Conservation (phyloP, 2,888 invertebrate species). For the Eupithecia exiguata region DNA sequence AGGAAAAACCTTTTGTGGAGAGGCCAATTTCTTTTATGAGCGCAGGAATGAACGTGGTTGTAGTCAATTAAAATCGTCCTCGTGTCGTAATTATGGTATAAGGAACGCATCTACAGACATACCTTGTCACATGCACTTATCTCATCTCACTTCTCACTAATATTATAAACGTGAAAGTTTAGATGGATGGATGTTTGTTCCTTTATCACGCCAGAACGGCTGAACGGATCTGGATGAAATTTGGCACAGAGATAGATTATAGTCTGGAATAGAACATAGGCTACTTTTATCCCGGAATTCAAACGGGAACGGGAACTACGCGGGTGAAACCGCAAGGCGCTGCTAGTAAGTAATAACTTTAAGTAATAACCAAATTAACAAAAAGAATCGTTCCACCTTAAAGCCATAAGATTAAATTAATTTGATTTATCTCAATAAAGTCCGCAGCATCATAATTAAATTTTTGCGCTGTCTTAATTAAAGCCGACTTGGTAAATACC, state of each 20-base stretch:
- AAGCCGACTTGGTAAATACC: slow-evolving; percentile 1
- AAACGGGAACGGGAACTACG: too few species aligned
- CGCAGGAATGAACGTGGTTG: not conserved
- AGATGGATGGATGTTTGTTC: too few species aligned
- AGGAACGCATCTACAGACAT: not conserved
- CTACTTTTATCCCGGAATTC: too few species aligned
- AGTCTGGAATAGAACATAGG: too few species aligned
- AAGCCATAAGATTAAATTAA: not conserved
- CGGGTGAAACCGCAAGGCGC: too few species aligned
- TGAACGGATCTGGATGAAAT: too few species aligned
- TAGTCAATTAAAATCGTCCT: not conserved
- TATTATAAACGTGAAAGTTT: too few species aligned
- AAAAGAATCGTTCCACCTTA: not conserved
- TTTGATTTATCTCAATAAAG: not conserved
- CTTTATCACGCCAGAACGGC: too few species aligned
- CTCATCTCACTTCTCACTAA: too few species aligned
- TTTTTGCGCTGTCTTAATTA: slow-evolving; percentile 18
- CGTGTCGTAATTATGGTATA: too few species aligned
- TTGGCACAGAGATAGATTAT: too few species aligned
- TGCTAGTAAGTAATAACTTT: too few species aligned
- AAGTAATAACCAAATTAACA: not conserved
- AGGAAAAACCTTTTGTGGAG: not conserved
- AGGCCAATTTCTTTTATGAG: not conserved
- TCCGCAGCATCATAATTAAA: not conserved
- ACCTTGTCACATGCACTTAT: not conserved